Evolutionary conservation across 2,888 invertebrate species (phyloP).

Genomic region (Pyrrhia umbra): DNA sequence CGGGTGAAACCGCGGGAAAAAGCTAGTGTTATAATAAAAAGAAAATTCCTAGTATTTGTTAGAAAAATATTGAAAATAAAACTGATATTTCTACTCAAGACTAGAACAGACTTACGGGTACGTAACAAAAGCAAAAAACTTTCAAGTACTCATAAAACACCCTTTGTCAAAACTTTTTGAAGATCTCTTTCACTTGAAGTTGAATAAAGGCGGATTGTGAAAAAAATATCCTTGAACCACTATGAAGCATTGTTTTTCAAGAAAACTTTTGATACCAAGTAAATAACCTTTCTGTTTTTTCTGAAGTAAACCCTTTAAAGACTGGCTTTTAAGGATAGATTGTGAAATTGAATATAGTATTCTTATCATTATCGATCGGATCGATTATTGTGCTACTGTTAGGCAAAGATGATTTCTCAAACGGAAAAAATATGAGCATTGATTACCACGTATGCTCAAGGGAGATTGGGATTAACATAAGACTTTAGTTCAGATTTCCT

Average conservation of each 20-base stretch:
- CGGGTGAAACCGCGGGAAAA: no score
- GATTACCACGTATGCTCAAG: no score
- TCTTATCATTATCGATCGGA: no score
- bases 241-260: slow-evolving; percentile 15
- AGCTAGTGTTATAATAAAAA: not conserved
- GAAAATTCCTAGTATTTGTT: not conserved
- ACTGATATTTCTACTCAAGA: not conserved
- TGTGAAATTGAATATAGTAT: no score
- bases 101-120: slow-evolving; percentile 7
- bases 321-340: not conserved
- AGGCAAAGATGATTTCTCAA: no score
- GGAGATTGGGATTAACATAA: no score
- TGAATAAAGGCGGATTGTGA: slow-evolving; percentile 15
- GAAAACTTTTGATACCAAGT: slow-evolving; percentile 10
- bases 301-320: not conserved
- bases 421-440: no score
- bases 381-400: no score
- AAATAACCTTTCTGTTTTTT: not conserved
- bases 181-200: slow-evolving; percentile 16
- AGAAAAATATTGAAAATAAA: not conserved
- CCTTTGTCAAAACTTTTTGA: slow-evolving; percentile 45
- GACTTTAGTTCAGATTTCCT: no score
- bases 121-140: slow-evolving; percentile 16
- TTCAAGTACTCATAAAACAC: slow-evolving; percentile 18
- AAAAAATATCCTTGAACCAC: slow-evolving; percentile 16